Evolutionary conservation across 2,113 vertebrate species (phyloP).

Genomic region (Cyrtonyx montezumae): DNA sequence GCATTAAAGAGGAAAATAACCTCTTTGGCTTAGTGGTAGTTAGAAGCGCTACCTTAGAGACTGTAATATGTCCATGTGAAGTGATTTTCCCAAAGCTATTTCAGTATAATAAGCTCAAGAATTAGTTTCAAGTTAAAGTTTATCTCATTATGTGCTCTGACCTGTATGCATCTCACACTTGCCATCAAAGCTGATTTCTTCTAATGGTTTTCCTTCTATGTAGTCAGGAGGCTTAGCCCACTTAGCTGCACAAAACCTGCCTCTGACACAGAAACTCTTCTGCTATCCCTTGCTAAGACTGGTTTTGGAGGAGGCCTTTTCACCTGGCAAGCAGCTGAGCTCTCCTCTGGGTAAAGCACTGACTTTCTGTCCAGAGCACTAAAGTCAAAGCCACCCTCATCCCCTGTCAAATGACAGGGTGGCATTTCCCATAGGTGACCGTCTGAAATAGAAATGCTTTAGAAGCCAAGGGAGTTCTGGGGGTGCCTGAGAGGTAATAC

Average conservation of each 20-base stretch:
- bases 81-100: slow-evolving; percentile 40
- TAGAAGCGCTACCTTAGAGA: background rate
- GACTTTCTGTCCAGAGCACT: background rate
- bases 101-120: slow-evolving; percentile 54
- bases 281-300: background rate
- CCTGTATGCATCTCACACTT: slow-evolving; percentile 36
- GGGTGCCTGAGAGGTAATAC: background rate
- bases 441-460: background rate
- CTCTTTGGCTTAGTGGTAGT: slow-evolving; percentile 3
- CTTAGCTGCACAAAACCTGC: background rate
- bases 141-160: slow-evolving; percentile 59
- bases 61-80: background rate
- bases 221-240: background rate
- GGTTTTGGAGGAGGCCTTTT: background rate
- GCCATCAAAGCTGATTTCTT: slow-evolving; percentile 47
- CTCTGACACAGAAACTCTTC: background rate
- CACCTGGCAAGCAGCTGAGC: background rate
- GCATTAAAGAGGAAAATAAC: slow-evolving; percentile 46
- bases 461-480: background rate
- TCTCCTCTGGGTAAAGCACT: background rate
- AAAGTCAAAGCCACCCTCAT: background rate
- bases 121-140: slow-evolving; percentile 59
- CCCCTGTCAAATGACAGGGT: background rate
- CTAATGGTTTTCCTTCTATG: background rate
- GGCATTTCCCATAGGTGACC: background rate